Conservation (phyloP, 2,888 invertebrate species). For the Stenichneumon culpator region DNA sequence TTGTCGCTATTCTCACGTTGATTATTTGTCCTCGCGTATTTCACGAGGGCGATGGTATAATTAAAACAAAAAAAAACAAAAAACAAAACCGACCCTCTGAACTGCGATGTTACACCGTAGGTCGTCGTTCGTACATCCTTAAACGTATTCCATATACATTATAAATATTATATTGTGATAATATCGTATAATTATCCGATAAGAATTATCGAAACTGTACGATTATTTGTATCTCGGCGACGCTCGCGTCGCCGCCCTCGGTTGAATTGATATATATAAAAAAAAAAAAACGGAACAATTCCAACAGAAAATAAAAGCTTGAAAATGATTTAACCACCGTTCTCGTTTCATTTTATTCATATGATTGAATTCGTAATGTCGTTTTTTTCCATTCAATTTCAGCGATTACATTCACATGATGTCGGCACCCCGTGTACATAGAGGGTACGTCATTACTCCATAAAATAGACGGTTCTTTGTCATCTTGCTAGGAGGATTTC, state of each 20-base stretch:
- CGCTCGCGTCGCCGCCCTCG: constrained; percentile 34
- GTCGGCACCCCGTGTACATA: constrained; percentile 69
- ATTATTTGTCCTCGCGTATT: neutral
- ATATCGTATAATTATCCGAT: constrained; percentile 75
- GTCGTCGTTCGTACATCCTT: constrained; percentile 34
- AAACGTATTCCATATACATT: constrained; percentile 45
- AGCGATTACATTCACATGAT: constrained; percentile 76
- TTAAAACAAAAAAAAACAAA: neutral
- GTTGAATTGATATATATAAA: constrained; percentile 58
- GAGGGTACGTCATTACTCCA: constrained; percentile 77
- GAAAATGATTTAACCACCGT: constrained; percentile 49
- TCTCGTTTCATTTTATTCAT: constrained; percentile 60
- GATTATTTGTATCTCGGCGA: constrained; percentile 58
- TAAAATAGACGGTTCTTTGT: constrained; percentile 75
- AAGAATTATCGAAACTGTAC: constrained; percentile 57
- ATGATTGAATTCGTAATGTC: constrained; percentile 35
- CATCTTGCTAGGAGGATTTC: constrained; percentile 59
- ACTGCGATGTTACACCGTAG: neutral
- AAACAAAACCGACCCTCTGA: neutral
- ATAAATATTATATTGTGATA: constrained; percentile 82
- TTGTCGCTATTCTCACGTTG: neutral
- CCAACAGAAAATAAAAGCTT: constrained; percentile 43
- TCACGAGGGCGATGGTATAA: neutral
- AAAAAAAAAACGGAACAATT: constrained; percentile 41
- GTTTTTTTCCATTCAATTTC: constrained; percentile 60